Evolutionary conservation across 2,113 vertebrate species (phyloP), one percentile per base, ranked within the genome.

Genomic region (Pachypanchax playfairii): DNA sequence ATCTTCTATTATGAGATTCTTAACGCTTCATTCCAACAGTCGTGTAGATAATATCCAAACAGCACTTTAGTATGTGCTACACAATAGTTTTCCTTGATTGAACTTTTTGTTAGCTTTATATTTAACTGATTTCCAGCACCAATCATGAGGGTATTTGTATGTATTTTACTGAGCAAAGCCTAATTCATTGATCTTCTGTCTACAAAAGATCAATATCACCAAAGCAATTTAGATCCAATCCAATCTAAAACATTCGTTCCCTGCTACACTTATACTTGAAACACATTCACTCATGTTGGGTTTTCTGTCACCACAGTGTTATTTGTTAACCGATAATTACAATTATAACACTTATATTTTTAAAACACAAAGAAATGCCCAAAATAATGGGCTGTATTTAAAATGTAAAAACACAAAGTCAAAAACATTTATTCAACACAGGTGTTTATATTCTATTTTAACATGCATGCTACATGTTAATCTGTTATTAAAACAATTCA

Each of bases 201-300:
- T 28, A 47, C 20, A 47, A 53, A 29, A 33, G 58, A 70, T 61
- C 25, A 33, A 35, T 70, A 54, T 54, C 31, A 28, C 12, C 42
- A 61, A n/a, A 61, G 36, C 15, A 39, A 39, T 53, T 54, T 54
- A 31, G 13, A 12, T 3, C 10, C 12, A 0, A 15, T 18, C 8
- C 6, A 17, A 29, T 50, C 4, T 4, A 14, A 59, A 26, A 42
- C 4, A 9, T 20, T 51, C 12, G 42, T 8, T 14, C n/a, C 13
- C 17, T 26, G 42, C 49, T 18, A 21, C 18, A 47, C 28, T 12
- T 26, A 26, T 8, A 15, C 11, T 15, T 29, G 20, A 44, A 7
- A 55, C 12, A 46, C 39, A 31, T 47, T 47, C 33, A 48, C 14
- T 48, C 26, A 17, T 15, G 13, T 15, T 21, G n/a, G n/a, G 4